These are phyloP conservation scores for Eulemur rufifrons DNA, from an alignment of 2,113 vertebrate species.

Conservation along the genomic window DNA sequence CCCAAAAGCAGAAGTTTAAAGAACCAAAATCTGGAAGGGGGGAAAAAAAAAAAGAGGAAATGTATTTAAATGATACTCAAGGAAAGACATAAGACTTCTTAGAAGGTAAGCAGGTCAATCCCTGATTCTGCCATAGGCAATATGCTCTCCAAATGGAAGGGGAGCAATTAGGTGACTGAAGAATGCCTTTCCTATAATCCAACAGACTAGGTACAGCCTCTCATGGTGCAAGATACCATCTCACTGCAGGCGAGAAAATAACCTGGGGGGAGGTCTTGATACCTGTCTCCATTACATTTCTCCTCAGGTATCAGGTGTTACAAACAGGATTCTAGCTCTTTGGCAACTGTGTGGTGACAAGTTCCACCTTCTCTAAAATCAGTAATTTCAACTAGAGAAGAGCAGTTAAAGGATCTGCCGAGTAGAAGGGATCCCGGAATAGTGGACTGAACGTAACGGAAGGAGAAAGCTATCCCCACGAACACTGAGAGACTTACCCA, in stretches of 20 bases:
- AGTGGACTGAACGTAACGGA: neutral
- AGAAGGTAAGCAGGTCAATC: neutral
- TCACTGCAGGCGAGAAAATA: neutral
- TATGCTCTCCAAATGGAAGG: slow-evolving; percentile 39
- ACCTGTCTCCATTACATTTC: neutral
- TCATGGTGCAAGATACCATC: neutral
- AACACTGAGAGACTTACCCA: slow-evolving; percentile 85
- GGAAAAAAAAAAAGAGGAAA: neutral
- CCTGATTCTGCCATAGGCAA: neutral
- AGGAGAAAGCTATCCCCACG: neutral
- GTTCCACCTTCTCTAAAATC: neutral
- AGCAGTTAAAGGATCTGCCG: neutral
- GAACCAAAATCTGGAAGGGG: slow-evolving; percentile 93
- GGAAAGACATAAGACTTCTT: slow-evolving; percentile 46
- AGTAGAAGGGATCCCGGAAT: no score
- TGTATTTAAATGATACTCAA: slow-evolving; percentile 57
- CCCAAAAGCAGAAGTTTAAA: slow-evolving; percentile 92
- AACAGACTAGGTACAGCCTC: neutral
- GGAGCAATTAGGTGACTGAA: slow-evolving; percentile 38
- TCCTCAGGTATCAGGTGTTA: neutral
- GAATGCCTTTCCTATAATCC: slow-evolving; percentile 11
- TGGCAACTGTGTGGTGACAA: no score
- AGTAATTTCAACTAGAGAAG: neutral
- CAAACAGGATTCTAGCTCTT: neutral
- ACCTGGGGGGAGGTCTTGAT: neutral